Percentiles rank a stretch among this genome's conserved stretches.
Evolutionary conservation across 2,797 vertebrate species (phyloP).

Genomic region (Clarias platycephalus): DNA sequence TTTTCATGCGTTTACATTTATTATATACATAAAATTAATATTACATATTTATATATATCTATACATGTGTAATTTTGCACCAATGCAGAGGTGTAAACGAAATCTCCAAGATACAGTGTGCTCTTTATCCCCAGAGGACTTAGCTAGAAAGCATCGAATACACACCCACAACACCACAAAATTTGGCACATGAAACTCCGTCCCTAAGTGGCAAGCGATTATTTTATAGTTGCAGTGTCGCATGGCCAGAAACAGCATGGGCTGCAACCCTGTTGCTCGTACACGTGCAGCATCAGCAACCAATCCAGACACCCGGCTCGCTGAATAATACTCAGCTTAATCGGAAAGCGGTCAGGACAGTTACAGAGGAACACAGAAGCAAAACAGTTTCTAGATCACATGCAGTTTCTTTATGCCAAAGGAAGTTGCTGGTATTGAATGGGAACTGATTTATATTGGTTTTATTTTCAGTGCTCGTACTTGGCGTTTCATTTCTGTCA

Average conservation of each 20-base stretch:
- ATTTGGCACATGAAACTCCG: not conserved
- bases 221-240: not conserved
- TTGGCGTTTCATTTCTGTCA: constrained; percentile 42
- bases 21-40: no score
- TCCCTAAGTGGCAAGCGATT: not conserved
- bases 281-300: not conserved
- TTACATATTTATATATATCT: no score
- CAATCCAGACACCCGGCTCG: not conserved
- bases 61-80: not conserved
- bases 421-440: constrained; percentile 41
- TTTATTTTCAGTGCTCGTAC: constrained; percentile 45
- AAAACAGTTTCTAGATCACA: constrained; percentile 5
- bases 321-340: not conserved
- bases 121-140: not conserved
- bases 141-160: not conserved
- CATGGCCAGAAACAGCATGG: not conserved
- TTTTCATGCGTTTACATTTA: no score
- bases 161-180: not conserved
- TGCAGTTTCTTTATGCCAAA: constrained; percentile 14
- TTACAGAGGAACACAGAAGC: not conserved
- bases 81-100: not conserved
- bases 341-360: not conserved
- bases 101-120: not conserved
- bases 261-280: not conserved
- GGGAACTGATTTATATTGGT: constrained; percentile 26